These are phyloP conservation scores for Lepisosteus osseus DNA, from an alignment of 2,113 vertebrate species.

Conservation along the genomic window DNA sequence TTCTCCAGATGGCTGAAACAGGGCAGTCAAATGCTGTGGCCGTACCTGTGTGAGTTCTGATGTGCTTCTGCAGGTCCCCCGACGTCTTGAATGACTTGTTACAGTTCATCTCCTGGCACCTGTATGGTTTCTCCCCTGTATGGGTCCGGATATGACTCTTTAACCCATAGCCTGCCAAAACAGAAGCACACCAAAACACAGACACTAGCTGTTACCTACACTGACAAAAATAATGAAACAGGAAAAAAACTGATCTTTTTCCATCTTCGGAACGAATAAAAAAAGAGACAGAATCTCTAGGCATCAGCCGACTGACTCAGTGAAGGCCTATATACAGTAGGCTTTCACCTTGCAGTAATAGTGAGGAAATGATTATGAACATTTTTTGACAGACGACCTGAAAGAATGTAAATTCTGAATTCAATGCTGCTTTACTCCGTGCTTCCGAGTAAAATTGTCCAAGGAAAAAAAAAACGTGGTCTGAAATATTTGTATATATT, in stretches of 20 bases:
- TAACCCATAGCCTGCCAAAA: conserved; percentile 36
- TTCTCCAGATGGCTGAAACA: too few relatives aligned
- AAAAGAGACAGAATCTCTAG: too few relatives aligned
- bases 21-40: background rate
- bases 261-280: background rate
- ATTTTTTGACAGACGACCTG: too few relatives aligned
- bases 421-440: too few relatives aligned
- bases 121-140: conserved; percentile 96
- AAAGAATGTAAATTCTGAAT: too few relatives aligned
- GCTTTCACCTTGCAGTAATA: too few relatives aligned
- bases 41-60: conserved; percentile 93
- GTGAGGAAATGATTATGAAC: too few relatives aligned
- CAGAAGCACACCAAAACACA: background rate
- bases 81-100: conserved; percentile 97
- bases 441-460: too few relatives aligned
- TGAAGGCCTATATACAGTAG: too few relatives aligned
- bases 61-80: conserved; percentile 96
- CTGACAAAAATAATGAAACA: background rate
- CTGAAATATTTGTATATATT: background rate
- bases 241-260: background rate
- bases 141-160: conserved; percentile 96
- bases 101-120: conserved; percentile 93
- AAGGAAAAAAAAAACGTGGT: background rate
- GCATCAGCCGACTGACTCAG: too few relatives aligned
- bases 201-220: too few relatives aligned